These are phyloP conservation scores for Circaetus cinerascens DNA, from an alignment of 2,113 vertebrate genomes.

Conservation along the genomic window DNA sequence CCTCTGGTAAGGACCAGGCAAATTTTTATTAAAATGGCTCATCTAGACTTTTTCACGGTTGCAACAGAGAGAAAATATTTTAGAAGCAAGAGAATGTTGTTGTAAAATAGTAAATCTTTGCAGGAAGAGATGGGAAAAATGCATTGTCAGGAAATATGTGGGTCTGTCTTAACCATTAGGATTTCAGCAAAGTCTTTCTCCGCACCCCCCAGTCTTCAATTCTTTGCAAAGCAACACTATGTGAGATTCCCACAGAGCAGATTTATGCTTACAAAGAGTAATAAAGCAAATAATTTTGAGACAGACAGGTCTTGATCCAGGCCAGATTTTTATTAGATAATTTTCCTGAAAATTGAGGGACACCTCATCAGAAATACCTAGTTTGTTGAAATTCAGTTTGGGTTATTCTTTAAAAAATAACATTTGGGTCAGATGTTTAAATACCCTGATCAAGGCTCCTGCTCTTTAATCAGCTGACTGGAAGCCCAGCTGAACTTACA, in stretches of 20 bases:
- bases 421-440: neutral
- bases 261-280: neutral
- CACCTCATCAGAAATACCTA: neutral
- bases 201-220: neutral
- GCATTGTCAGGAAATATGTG: neutral
- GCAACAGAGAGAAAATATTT: neutral
- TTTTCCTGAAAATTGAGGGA: neutral
- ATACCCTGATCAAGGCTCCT: neutral
- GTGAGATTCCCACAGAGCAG: neutral
- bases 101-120: neutral
- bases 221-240: neutral
- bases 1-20: neutral
- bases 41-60: neutral
- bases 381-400: neutral
- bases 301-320: neutral
- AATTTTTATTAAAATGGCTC: neutral
- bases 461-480: neutral
- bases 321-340: neutral
- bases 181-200: neutral
- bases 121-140: neutral
- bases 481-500: neutral
- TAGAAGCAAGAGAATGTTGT: neutral
- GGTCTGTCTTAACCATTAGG: neutral
- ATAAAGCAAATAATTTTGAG: neutral
- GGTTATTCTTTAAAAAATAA: neutral